Conservation (phyloP, 2,888 invertebrate species). For the Aricia artaxerxes region DNA sequence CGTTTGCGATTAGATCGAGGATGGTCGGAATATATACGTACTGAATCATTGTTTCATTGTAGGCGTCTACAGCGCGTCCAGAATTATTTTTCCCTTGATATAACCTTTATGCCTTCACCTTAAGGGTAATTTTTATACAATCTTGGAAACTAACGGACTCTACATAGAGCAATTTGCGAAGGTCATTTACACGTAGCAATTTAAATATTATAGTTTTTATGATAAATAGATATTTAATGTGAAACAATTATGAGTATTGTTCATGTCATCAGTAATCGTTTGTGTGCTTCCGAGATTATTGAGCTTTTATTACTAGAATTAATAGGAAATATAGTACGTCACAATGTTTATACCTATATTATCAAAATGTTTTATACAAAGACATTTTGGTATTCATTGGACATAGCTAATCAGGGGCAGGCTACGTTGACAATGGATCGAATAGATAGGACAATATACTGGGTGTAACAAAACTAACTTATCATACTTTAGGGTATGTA, state of each 20-base stretch:
- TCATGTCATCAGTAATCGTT: neutral
- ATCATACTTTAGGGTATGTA: no score
- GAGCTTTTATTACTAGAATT: neutral
- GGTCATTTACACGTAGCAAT: conserved; percentile 7
- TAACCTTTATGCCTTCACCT: neutral
- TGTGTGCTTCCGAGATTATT: neutral
- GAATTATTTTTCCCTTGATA: neutral
- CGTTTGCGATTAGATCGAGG: neutral
- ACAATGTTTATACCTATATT: no score
- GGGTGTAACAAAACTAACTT: no score
- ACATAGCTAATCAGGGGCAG: no score
- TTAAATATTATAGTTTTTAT: neutral
- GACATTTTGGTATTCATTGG: no score
- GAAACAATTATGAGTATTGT: neutral
- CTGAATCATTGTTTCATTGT: conserved; percentile 11
- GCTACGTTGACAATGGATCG: no score
- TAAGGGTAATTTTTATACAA: neutral
- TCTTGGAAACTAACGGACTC: no score
- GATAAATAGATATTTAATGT: neutral
- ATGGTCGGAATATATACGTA: neutral
- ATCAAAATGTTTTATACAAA: no score
- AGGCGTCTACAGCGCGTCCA: neutral
- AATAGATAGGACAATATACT: no score
- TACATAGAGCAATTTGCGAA: neutral
- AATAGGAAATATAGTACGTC: no score